A percentile compares a stretch with the other conserved stretches of the same genome.
phyloP scores from a whole-genome alignment of 2,113 vertebrate genomes.

The Limanda limanda region DNA sequence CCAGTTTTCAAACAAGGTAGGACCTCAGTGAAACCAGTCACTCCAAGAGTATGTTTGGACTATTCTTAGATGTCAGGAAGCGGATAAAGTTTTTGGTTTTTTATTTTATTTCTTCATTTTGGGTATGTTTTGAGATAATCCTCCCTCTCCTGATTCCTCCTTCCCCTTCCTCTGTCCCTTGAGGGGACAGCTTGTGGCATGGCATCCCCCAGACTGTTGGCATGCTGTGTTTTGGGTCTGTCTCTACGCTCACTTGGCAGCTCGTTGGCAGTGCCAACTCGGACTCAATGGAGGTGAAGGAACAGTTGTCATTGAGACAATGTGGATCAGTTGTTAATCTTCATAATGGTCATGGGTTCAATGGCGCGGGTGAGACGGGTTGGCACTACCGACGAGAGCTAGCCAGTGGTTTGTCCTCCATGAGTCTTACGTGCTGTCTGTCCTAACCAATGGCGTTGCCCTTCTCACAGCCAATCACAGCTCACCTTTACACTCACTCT shows the following conservation, averaged over 20 bases:
- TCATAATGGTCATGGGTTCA: slow-evolving; percentile 35
- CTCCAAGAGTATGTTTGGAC: slow-evolving; percentile 39
- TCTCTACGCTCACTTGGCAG: slow-evolving; percentile 72
- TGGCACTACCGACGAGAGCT: slow-evolving; percentile 69
- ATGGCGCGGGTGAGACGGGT: slow-evolving; percentile 51
- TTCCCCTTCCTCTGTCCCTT: slow-evolving; percentile 41
- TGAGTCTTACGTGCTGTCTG: slow-evolving; percentile 80
- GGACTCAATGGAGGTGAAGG: slow-evolving; percentile 44
- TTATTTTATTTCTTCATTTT: slow-evolving; percentile 43
- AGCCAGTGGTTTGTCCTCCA: slow-evolving; percentile 75
- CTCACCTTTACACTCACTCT: slow-evolving; percentile 72
- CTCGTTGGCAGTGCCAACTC: slow-evolving; percentile 77
- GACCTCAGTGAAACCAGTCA: slow-evolving; percentile 67
- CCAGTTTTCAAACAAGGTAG: slow-evolving; percentile 79
- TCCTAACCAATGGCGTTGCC: slow-evolving; percentile 80
- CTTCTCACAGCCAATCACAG: slow-evolving; percentile 81
- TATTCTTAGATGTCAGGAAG: slow-evolving; percentile 44
- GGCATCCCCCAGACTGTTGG: slow-evolving; percentile 82
- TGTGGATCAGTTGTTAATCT: slow-evolving; percentile 45
- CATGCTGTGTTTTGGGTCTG: slow-evolving; percentile 83
- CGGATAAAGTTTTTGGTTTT: slow-evolving; percentile 59
- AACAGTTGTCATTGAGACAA: slow-evolving; percentile 39
- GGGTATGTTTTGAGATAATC: slow-evolving; percentile 59
- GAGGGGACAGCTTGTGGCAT: slow-evolving; percentile 79
- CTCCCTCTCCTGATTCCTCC: slow-evolving; percentile 46